A percentile compares a stretch with the other conserved stretches of the same genome.
These are phyloP conservation scores for Paradoxurus hermaphroditus DNA, from an alignment of 2,113 vertebrate genomes.

Conservation along the genomic window DNA sequence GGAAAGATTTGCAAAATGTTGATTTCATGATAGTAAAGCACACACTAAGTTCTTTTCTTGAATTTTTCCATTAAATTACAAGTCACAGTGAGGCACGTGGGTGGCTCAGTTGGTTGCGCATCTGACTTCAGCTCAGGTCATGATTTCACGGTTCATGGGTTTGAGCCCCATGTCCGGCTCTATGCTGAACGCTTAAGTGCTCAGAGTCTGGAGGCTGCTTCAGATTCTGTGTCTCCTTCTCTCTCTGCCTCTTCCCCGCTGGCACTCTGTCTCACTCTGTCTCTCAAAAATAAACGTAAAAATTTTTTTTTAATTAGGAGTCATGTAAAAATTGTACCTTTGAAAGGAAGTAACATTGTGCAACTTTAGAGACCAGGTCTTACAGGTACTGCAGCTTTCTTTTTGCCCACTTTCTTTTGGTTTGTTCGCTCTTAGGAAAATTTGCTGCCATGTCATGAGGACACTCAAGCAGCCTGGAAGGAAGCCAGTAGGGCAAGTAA, in stretches of 20 bases:
- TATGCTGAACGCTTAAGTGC: too few species aligned
- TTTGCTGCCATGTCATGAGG: not conserved
- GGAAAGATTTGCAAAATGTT: not conserved
- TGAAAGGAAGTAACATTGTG: not conserved
- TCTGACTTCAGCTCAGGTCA: too few species aligned
- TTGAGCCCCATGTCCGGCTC: too few species aligned
- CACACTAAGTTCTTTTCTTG: not conserved
- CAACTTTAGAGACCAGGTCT: not conserved
- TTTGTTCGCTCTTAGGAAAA: not conserved
- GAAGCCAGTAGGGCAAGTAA: not conserved
- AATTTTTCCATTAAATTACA: not conserved
- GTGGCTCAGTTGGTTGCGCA: too few species aligned
- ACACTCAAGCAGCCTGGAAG: not conserved
- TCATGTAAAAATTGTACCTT: not conserved
- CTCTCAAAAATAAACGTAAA: too few species aligned
- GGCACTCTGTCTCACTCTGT: too few species aligned
- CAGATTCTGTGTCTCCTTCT: too few species aligned
- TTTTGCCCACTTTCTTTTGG: not conserved
- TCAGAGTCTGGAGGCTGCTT: too few species aligned
- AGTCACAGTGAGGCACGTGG: too few species aligned
- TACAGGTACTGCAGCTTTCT: not conserved
- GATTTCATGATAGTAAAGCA: not conserved
- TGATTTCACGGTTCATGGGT: too few species aligned
- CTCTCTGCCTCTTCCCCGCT: too few species aligned
- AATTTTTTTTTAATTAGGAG: too few species aligned